phyloP scores from a whole-genome alignment of 2,113 vertebrate genomes.

The Trematomus loennbergii region DNA sequence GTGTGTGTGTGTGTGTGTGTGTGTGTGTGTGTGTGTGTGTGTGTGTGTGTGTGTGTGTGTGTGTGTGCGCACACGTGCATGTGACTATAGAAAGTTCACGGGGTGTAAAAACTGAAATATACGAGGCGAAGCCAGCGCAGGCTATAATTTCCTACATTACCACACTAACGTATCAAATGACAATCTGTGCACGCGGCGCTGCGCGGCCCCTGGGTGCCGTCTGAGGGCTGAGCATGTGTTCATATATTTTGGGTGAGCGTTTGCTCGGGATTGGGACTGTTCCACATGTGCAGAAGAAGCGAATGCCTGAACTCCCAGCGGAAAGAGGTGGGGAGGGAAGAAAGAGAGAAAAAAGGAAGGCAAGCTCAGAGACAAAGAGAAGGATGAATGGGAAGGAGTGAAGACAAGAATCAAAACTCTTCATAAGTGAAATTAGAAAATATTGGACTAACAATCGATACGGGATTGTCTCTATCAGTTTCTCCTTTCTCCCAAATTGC shows the following conservation, averaged over 20 bases:
- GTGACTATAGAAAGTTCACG: constrained; percentile 73
- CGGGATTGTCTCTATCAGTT: background rate
- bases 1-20: constrained; percentile 27
- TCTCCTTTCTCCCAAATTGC: constrained; percentile 4
- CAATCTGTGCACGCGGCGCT: constrained; percentile 48
- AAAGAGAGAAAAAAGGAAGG: constrained; percentile 29
- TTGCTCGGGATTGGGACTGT: constrained; percentile 65
- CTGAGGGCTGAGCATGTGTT: constrained; percentile 88
- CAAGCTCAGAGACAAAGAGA: constrained; percentile 53
- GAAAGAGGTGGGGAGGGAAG: constrained; percentile 55
- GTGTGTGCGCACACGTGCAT: background rate
- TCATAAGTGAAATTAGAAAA: constrained; percentile 1
- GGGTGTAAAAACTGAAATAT: constrained; percentile 75
- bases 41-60: constrained; percentile 15
- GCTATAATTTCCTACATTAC: constrained; percentile 78
- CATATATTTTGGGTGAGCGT: constrained; percentile 86
- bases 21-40: constrained; percentile 29
- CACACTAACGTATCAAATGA: constrained; percentile 68
- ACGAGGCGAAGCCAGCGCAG: constrained; percentile 57
- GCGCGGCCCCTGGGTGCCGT: constrained; percentile 73
- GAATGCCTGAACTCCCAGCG: constrained; percentile 73
- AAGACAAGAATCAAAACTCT: constrained; percentile 23
- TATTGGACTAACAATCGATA: background rate
- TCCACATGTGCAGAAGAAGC: constrained; percentile 71
- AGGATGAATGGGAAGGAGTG: constrained; percentile 79